phyloP scores from a whole-genome alignment of 2,888 invertebrate species.

The Melolontha melolontha region DNA sequence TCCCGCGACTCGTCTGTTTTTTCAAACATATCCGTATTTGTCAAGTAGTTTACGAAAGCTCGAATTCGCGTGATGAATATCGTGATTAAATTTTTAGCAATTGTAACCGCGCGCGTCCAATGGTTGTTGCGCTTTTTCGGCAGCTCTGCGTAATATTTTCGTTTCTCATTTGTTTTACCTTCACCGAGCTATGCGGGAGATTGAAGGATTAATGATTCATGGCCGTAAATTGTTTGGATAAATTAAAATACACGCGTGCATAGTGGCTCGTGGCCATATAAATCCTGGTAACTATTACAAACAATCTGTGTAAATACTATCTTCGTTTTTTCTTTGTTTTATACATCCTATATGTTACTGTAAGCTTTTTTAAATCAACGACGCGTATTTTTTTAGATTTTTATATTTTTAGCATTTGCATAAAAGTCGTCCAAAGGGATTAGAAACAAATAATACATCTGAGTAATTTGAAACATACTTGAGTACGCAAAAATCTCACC shows the following conservation, averaged over 20 bases:
- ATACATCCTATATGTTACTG: too few relatives aligned
- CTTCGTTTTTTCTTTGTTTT: too few relatives aligned
- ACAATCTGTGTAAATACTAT: too few relatives aligned
- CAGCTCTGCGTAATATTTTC: slow-evolving; percentile 12
- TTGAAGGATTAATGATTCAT: slow-evolving; percentile 21
- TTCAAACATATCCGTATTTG: slow-evolving; percentile 50
- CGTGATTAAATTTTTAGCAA: slow-evolving; percentile 42
- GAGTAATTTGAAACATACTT: too few relatives aligned
- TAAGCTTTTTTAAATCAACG: too few relatives aligned
- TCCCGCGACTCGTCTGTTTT: slow-evolving; percentile 53
- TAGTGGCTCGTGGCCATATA: too few relatives aligned
- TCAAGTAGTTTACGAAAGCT: slow-evolving; percentile 47
- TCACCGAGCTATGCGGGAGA: not conserved
- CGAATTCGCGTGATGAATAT: slow-evolving; percentile 41
- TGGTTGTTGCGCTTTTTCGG: slow-evolving; percentile 5
- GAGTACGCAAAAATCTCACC: too few relatives aligned
- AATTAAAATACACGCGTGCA: not conserved
- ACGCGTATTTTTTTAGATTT: too few relatives aligned
- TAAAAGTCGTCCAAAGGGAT: too few relatives aligned
- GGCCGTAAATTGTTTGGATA: slow-evolving; percentile 4
- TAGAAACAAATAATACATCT: too few relatives aligned
- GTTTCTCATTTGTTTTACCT: slow-evolving; percentile 23
- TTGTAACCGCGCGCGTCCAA: slow-evolving; percentile 16
- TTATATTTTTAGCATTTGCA: too few relatives aligned
- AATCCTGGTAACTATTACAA: too few relatives aligned